phyloP scores from a whole-genome alignment of 2,113 vertebrate genomes.

The Ariopsis seemanni region DNA sequence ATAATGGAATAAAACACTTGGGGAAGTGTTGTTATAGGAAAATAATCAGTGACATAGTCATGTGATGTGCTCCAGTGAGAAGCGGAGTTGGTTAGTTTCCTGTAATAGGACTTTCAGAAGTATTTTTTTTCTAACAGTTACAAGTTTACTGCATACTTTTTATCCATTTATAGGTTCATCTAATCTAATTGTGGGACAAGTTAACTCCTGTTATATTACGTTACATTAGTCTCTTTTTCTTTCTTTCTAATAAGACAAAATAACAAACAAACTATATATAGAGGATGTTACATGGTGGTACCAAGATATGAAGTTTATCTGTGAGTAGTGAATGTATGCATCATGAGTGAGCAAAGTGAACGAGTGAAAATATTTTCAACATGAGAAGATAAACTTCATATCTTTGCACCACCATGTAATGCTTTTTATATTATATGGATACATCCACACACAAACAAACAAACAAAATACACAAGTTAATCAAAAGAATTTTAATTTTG shows the following conservation, averaged over 20 bases:
- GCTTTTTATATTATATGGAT: no score
- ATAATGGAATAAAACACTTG: background rate
- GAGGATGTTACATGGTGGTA: no score
- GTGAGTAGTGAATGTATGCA: no score
- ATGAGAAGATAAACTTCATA: no score
- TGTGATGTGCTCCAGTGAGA: no score
- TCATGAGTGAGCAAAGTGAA: no score
- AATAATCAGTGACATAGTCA: background rate
- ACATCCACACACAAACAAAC: no score
- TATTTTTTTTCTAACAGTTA: background rate
- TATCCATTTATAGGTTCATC: background rate
- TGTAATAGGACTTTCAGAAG: background rate
- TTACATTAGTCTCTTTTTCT: background rate
- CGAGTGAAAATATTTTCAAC: no score
- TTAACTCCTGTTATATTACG: background rate
- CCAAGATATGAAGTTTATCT: no score
- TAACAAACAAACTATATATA: background rate
- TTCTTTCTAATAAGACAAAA: background rate
- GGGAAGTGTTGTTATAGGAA: background rate
- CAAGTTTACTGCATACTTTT: background rate
- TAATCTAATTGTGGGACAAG: background rate
- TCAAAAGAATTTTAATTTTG: no score
- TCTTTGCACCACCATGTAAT: no score
- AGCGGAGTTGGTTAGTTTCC: background rate
- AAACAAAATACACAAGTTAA: no score